These are phyloP conservation scores for Propithecus deckenii DNA, from an alignment of 2,797 vertebrate species.

Conservation along the genomic window DNA sequence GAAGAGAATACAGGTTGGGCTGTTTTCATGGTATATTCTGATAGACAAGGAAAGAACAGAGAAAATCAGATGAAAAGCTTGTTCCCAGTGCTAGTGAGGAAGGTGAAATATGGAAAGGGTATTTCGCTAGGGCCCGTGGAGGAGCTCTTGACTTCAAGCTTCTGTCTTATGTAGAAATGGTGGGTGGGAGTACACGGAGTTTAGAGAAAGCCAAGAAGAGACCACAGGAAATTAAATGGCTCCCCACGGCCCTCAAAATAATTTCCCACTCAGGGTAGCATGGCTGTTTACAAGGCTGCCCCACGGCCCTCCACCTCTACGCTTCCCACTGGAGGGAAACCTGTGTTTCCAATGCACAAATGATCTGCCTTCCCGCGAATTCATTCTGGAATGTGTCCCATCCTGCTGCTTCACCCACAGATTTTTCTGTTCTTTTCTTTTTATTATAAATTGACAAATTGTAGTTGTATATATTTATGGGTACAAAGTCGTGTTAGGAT, in stretches of 20 bases:
- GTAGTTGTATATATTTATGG: neutral
- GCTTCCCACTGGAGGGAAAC: neutral
- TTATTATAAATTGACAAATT: neutral
- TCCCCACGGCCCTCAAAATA: neutral
- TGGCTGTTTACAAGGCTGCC: neutral
- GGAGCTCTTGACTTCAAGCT: neutral
- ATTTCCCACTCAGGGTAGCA: neutral
- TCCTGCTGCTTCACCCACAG: neutral
- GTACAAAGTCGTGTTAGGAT: neutral
- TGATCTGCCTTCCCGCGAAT: neutral
- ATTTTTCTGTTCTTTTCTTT: neutral
- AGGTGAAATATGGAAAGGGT: neutral
- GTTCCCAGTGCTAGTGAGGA: neutral
- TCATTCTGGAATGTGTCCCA: neutral
- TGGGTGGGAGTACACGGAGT: neutral
- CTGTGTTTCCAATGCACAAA: rapidly evolving
- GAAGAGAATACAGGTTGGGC: slow-evolving; percentile 8
- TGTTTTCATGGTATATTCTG: neutral
- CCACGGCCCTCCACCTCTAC: rapidly evolving
- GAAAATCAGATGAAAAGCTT: neutral
- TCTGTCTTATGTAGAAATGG: neutral
- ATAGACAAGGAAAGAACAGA: neutral
- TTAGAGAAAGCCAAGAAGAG: neutral
- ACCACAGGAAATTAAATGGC: neutral
- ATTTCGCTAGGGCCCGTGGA: neutral